A percentile compares a stretch with the other conserved stretches of the same genome.
These are phyloP conservation scores for Nomada goodeniana DNA, from an alignment of 2,888 invertebrate species.

Conservation along the genomic window DNA sequence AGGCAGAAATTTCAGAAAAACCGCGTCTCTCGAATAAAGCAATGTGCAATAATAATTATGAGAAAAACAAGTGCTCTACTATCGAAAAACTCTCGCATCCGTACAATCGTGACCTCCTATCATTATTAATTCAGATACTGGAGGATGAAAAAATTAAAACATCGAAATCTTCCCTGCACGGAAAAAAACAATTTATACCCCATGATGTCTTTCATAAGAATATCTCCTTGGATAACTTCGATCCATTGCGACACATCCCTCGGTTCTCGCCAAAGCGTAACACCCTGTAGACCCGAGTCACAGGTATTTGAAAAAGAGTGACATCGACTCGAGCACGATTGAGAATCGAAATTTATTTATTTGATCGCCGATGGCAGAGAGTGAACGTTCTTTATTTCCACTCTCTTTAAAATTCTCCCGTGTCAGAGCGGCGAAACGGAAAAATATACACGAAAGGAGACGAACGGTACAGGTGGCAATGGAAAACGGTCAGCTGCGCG, in stretches of 20 bases:
- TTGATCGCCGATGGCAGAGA: background rate
- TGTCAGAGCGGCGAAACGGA: slow-evolving; percentile 59
- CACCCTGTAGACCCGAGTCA: background rate
- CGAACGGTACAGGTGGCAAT: slow-evolving; percentile 62
- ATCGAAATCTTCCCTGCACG: too few relatives aligned
- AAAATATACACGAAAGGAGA: slow-evolving; percentile 54
- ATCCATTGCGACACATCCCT: background rate
- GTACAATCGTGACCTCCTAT: too few relatives aligned
- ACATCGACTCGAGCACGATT: background rate
- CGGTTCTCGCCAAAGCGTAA: too few relatives aligned
- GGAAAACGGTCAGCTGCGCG: slow-evolving; percentile 67
- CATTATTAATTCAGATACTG: too few relatives aligned
- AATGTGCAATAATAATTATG: too few relatives aligned
- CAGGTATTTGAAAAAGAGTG: background rate
- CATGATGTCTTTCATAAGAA: too few relatives aligned
- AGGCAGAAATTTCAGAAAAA: too few relatives aligned
- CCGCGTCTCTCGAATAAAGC: too few relatives aligned
- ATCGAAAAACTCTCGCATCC: too few relatives aligned
- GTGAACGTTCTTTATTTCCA: background rate
- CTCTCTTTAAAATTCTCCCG: slow-evolving; percentile 5
- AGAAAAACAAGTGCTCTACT: too few relatives aligned
- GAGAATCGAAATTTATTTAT: background rate
- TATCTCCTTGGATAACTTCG: background rate
- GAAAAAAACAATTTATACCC: too few relatives aligned
- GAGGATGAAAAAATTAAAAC: too few relatives aligned